These are phyloP conservation scores for Orthosia cruda DNA, from an alignment of 2,888 invertebrate species.

Conservation along the genomic window DNA sequence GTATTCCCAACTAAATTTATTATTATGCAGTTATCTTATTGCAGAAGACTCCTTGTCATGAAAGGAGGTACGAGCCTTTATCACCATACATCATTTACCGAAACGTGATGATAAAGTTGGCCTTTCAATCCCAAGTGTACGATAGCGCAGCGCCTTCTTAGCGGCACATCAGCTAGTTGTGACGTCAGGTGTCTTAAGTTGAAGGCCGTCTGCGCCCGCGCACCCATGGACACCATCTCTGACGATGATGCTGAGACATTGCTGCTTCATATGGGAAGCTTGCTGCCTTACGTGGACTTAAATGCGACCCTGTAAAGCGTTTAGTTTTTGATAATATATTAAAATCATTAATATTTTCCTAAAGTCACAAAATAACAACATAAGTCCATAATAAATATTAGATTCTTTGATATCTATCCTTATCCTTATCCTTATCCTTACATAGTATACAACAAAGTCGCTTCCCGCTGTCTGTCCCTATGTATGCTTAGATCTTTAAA, in stretches of 20 bases:
- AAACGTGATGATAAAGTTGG: neutral
- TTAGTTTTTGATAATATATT: neutral
- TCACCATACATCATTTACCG: neutral
- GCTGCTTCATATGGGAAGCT: neutral
- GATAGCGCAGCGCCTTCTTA: slow-evolving; percentile 48
- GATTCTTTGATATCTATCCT: too few relatives aligned
- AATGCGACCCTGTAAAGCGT: neutral
- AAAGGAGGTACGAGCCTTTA: neutral
- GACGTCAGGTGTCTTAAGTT: slow-evolving; percentile 55
- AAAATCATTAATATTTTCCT: neutral
- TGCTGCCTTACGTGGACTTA: neutral
- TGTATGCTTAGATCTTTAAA: too few relatives aligned
- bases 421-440: too few relatives aligned
- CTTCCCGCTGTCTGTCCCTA: too few relatives aligned
- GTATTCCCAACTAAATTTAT: too few relatives aligned
- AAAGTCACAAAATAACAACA: neutral
- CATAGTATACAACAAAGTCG: too few relatives aligned
- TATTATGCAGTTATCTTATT: too few relatives aligned
- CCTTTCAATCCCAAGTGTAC: neutral
- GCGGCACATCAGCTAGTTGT: slow-evolving; percentile 23
- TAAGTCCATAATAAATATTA: too few relatives aligned
- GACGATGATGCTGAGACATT: slow-evolving; percentile 12
- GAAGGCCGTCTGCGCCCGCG: slow-evolving; percentile 54
- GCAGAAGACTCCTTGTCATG: too few relatives aligned
- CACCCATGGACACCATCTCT: slow-evolving; percentile 20